Evolutionary conservation across 2,888 invertebrate species (phyloP), one percentile per base, ranked within the genome.

Genomic region (Meandrusa payeni): DNA sequence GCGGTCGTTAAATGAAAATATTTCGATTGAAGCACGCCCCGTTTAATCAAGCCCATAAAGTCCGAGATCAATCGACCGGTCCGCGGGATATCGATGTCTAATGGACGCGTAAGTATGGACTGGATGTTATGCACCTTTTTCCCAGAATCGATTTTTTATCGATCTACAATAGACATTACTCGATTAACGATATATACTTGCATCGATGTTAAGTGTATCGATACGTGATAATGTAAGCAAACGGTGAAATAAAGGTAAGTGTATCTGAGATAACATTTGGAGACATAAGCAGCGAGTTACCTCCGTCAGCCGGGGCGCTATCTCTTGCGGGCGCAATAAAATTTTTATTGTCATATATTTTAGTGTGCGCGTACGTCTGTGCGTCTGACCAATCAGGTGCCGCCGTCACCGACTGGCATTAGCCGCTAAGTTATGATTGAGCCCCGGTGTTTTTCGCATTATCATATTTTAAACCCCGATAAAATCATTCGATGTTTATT

Each of bases 371-470:
- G 57, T 48, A 42, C 46, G 52, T 52, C 46, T 44, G 40, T 46
- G 34, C 37, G 47, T 44, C 44, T 48, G 57, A 51, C 76, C 78
- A 77, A 76, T 77, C 76, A 75, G 67, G 57, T 64, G 61, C 40
- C 52, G 55, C 64, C 55, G 64, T 67, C 69, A 58, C 50, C 31
- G 47, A n/a, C 55, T 65, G 67, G 72, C 77, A 80, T 82, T 80
- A 81, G 64, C 56, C 51, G 45, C 63, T 74, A 78, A 81, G 72
- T 78, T 80, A 82, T 81, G 82, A 80, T 80, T 81, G 77, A 80
- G 69, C 55, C 71, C 55, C 64, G 59, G 57, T 60, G 59, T 61
- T 62, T 50, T 63, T 69, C 63, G 64, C 75, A 77, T 77, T 72
- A 72, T 69, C 66, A 70, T 81, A 79, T 74, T 69, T 79, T 72